Evolutionary conservation across 2,113 vertebrate genomes (phyloP).

Genomic region (Smithornis capensis): DNA sequence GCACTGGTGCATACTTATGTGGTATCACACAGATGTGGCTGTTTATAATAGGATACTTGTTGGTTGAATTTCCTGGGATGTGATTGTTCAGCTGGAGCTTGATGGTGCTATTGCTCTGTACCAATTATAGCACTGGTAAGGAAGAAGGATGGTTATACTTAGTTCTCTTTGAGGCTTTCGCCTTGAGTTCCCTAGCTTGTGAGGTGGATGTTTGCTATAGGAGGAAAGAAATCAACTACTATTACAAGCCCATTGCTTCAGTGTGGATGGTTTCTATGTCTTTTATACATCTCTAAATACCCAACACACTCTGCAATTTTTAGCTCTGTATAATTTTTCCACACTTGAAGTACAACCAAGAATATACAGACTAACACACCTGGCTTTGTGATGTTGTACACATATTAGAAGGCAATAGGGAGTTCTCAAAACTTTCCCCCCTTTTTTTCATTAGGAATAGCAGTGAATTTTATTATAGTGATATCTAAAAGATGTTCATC

Average conservation of each 20-base stretch:
- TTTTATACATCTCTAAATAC: not conserved
- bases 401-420: not conserved
- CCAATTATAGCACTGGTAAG: not conserved
- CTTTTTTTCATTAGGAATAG: not conserved
- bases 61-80: slow-evolving; percentile 18
- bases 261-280: not conserved
- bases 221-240: not conserved
- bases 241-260: not conserved
- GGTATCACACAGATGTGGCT: not conserved
- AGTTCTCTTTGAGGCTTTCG: not conserved
- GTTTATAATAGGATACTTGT: not conserved
- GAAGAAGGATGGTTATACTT: not conserved
- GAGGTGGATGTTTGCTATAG: not conserved
- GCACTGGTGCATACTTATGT: slow-evolving; percentile 53
- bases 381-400: not conserved
- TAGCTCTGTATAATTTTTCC: not conserved
- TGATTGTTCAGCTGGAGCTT: slow-evolving; percentile 47
- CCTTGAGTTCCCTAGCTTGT: not conserved
- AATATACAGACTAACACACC: not conserved
- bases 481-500: not conserved
- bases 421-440: not conserved
- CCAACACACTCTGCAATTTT: not conserved
- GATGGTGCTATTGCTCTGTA: slow-evolving; percentile 63
- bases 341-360: not conserved
- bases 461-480: not conserved